Conservation (phyloP, 2,113 vertebrate genomes). For the Corythoichthys intestinalis region DNA sequence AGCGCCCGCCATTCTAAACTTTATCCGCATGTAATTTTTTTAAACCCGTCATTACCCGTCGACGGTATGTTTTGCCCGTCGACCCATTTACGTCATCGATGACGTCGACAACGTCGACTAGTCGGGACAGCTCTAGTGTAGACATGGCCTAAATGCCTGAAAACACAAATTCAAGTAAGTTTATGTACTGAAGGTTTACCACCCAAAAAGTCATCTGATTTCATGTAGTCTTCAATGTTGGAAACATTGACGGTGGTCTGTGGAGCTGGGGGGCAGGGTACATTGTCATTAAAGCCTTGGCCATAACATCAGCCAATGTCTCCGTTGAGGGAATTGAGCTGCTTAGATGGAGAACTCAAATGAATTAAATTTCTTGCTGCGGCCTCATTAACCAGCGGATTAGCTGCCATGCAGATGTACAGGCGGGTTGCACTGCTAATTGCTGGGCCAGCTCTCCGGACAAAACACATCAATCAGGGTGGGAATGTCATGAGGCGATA, state of each 20-base stretch:
- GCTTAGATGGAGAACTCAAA: neutral
- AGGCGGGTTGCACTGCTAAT: constrained; percentile 16
- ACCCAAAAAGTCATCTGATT: neutral
- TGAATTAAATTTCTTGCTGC: neutral
- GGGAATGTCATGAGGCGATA: constrained; percentile 16
- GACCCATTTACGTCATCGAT: no score
- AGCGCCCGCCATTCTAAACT: no score
- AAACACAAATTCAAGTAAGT: neutral
- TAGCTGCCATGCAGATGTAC: constrained; percentile 21
- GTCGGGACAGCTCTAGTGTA: no score
- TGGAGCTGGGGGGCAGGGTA: neutral
- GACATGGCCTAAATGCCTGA: neutral
- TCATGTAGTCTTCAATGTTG: constrained; percentile 12
- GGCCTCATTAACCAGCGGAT: constrained; percentile 20
- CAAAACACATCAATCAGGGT: constrained; percentile 18
- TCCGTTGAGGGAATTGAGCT: neutral
- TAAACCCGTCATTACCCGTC: no score
- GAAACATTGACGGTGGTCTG: constrained; percentile 6
- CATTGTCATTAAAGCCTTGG: constrained; percentile 10
- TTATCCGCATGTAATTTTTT: no score
- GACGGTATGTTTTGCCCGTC: no score
- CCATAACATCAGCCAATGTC: neutral
- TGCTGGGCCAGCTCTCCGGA: constrained; percentile 15
- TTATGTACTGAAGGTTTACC: neutral
- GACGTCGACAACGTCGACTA: no score